Evolutionary conservation across 2,797 vertebrate genomes (phyloP), one percentile per base, ranked within the genome.

Genomic region (Hephaestus fuliginosus): DNA sequence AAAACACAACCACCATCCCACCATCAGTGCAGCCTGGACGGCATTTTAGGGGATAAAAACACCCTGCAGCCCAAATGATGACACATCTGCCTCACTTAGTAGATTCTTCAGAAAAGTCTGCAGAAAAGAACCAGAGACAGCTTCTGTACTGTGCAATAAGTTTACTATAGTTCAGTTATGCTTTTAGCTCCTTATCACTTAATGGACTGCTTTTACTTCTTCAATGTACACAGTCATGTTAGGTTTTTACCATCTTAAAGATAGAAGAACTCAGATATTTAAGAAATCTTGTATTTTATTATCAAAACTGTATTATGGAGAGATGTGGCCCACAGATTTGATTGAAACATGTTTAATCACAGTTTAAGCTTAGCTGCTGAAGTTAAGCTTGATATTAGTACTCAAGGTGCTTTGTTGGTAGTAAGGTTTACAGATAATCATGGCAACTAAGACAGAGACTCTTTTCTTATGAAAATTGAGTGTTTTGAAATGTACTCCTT

Each of bases 41-140:
- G 70, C 77, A 52, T 87, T 89, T 86, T 66, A 78, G 63, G 82
- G 86, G 83, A 89, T 81, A 81, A 90, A 88, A 90, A 92, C 88
- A 90, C 73, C 87, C 86, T 0, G 76, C 74, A 72, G 88, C 78
- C 76, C 65, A 41, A 74, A 86, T 55, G 70, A 90, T 89, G 58
- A 82, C 83, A 89, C 87, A 88, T 92, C 85, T 91, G 89, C 71
- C 80, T 71, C 8, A 68, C 57, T 83, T 36, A 60, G 74, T 17
- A 25, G 78, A 76, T 63, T 61, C 63, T 83, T 58, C 49, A 70
- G 30, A 64, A 52, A 67, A 65, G 71, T 86, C 69, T 70, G 73
- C 44, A 62, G 53, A 72, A 73, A 78, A 44, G 65, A 73, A 57
- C 30, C 52, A 33, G 8, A 57, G 58, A 52, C 36, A 52, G 64